phyloP scores from a whole-genome alignment of 2,113 vertebrate genomes.

The Pelmatolapia mariae region DNA sequence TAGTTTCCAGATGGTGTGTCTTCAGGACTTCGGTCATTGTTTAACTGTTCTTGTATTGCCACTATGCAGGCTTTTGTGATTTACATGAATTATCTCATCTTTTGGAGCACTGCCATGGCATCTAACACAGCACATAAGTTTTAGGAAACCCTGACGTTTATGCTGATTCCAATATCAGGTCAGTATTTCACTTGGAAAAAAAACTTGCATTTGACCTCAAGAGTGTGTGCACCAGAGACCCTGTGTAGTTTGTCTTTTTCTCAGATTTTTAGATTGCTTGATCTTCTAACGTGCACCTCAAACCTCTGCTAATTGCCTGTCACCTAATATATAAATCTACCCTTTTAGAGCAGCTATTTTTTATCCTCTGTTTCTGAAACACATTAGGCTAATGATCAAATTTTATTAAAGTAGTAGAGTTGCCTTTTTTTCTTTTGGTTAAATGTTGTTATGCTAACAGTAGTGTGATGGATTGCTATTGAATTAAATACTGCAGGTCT shows the following conservation, averaged over 20 bases:
- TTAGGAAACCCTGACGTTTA: background rate
- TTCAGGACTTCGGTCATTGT: background rate
- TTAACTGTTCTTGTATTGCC: background rate
- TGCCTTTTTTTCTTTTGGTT: background rate
- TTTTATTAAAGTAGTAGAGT: background rate
- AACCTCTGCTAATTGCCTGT: slow-evolving; percentile 45
- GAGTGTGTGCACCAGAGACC: background rate
- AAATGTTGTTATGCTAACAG: background rate
- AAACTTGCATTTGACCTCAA: background rate
- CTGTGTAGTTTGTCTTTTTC: slow-evolving; percentile 42
- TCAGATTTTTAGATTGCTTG: slow-evolving; percentile 57
- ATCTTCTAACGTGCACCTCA: slow-evolving; percentile 42
- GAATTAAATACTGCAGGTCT: background rate
- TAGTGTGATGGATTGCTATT: background rate
- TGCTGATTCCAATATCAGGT: background rate
- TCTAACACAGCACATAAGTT: background rate
- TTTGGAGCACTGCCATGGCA: background rate
- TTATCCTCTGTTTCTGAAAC: background rate
- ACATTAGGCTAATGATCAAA: background rate
- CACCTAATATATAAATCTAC: slow-evolving; percentile 23
- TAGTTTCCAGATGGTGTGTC: background rate
- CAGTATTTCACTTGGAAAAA: background rate
- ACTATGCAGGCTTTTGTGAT: background rate
- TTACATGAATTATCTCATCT: background rate
- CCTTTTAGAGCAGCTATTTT: slow-evolving; percentile 20